phyloP scores from a whole-genome alignment of 2,888 invertebrate species.

The Oasisia sp. region DNA sequence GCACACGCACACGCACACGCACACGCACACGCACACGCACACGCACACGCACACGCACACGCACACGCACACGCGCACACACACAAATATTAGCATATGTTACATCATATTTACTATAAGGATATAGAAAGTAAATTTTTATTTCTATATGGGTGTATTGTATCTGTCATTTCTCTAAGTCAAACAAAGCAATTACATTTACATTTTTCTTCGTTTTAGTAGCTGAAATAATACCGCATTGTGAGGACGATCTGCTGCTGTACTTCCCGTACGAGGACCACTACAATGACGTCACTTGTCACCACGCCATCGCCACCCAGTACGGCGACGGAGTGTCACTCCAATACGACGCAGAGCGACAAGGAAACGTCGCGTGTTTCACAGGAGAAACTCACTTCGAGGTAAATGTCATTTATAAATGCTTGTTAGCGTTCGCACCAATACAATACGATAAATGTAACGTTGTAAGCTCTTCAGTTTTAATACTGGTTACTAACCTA shows the following conservation, averaged over 20 bases:
- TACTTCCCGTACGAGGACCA: not conserved
- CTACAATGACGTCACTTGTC: not conserved
- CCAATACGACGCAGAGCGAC: not conserved
- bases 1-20: too few relatives aligned
- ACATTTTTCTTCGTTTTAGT: too few relatives aligned
- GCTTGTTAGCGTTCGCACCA: not conserved
- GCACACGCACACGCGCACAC: too few relatives aligned
- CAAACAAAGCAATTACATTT: too few relatives aligned
- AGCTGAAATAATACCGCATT: not conserved
- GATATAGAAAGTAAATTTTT: too few relatives aligned
- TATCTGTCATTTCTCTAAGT: too few relatives aligned
- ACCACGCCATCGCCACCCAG: not conserved
- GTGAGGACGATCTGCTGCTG: not conserved
- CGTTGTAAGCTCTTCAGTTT: not conserved
- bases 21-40: too few relatives aligned
- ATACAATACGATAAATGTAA: not conserved
- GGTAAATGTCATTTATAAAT: not conserved
- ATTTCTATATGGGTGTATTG: too few relatives aligned
- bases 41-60: too few relatives aligned
- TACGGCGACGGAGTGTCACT: not conserved
- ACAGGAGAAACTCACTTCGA: conserved; percentile 21
- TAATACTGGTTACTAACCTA: not conserved
- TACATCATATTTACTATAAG: too few relatives aligned
- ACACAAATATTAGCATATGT: too few relatives aligned
- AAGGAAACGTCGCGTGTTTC: conserved; percentile 21